Base-by-base conservation (phyloP, 2,113 vertebrate genomes). In the Myotis yumanensis region DNA sequence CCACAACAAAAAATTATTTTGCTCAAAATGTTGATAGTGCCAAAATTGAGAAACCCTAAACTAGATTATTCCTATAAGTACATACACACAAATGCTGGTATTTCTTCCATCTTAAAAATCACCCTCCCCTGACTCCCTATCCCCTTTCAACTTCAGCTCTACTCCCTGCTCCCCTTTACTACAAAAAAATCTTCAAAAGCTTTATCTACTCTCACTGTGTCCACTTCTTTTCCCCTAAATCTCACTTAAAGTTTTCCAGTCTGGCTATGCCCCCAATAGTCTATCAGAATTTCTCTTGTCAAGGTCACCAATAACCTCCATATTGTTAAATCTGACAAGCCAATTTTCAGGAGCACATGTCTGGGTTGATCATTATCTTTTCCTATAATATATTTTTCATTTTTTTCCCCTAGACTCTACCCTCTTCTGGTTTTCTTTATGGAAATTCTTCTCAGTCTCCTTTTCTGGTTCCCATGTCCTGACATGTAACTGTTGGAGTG, bases 181-280 rank as follows among this genome's bases (percentile, higher is more conserved):
- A 16, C 25, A 35, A 89, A 54, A 22, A 3, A 90, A 51, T 62
- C 66, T 76, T 75, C 75, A 54, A 43, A 93, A 82, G 51, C 51
- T 68, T 95, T 82, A 51, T 25, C 32, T 86, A 35, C 40, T 81
- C 75, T 82, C 7, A 15, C 68, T 18, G 20, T 81, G 20, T 25
- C 35, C 32, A 69, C 40, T 66, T 86, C 5, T 35, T 95, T 93
- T 85, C 73, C 37, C 86, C 82, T 90, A 81, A 86, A 73, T 93
- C 32, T 59, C 68, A 86, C 9, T 79, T 68, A 57, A n/a, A 77
- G 23, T 51, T 82, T 95, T 57, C 57, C 20, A 75, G 22, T 86
- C 68, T 82, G 48, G 8, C 57, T 93, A 54, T 69, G 40, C 20
- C n/a, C 73, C 48, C 82, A 81, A 59, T 52, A 86, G 51, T 48